These are phyloP conservation scores for Lonchura striata DNA, from an alignment of 2,113 vertebrate genomes.

Conservation along the genomic window DNA sequence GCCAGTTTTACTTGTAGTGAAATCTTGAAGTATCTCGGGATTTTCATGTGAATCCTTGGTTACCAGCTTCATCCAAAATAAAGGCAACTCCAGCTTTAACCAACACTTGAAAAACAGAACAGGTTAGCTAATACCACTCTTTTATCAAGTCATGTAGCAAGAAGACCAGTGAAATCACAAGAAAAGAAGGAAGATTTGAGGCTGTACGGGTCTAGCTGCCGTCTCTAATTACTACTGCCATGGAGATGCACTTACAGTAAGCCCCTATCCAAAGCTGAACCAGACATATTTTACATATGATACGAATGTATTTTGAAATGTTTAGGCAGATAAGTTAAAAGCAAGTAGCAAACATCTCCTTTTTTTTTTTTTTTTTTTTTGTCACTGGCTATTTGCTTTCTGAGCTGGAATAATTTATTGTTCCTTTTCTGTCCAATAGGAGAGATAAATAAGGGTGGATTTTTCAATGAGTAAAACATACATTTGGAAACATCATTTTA, in stretches of 20 bases:
- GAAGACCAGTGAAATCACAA: not conserved
- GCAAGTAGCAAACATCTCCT: not conserved
- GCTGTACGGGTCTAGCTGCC: not conserved
- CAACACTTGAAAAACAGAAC: not conserved
- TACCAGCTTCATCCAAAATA: not conserved
- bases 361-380: not conserved
- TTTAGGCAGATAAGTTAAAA: conserved; percentile 23
- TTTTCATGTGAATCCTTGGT: not conserved
- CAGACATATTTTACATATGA: not conserved
- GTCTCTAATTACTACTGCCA: not conserved
- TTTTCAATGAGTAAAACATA: conserved; percentile 39
- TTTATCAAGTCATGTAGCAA: not conserved
- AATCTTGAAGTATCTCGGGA: not conserved
- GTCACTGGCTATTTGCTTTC: conserved; percentile 30
- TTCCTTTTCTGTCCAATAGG: conserved; percentile 25
- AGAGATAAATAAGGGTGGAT: conserved; percentile 49
- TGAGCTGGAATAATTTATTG: conserved; percentile 46
- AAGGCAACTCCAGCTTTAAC: not conserved
- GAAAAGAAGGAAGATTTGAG: not conserved
- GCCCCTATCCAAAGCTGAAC: not conserved
- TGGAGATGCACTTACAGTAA: not conserved
- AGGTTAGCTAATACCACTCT: not conserved
- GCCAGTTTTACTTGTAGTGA: not conserved
- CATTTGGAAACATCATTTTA: conserved; percentile 62
- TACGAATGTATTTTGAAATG: not conserved